phyloP scores from a whole-genome alignment of 1,140 invertebrate genomes.

The Lanistes nyassanus region DNA sequence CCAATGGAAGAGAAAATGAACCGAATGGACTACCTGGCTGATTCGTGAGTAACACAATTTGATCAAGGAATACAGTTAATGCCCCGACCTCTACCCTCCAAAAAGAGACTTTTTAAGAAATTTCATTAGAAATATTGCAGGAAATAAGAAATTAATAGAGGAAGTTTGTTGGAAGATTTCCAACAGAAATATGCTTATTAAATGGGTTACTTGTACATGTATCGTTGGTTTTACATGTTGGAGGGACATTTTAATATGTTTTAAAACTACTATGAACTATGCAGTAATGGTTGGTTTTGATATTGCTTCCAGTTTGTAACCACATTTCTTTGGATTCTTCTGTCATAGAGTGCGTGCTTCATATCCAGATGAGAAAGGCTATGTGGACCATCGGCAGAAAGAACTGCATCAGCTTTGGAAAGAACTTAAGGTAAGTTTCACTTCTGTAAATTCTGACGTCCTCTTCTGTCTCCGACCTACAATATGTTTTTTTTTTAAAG shows the following conservation, averaged over 20 bases:
- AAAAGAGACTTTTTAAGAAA: too few relatives aligned
- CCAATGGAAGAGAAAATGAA: slow-evolving; percentile 95
- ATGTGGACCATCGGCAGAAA: slow-evolving; percentile 85
- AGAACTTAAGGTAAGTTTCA: slow-evolving; percentile 73
- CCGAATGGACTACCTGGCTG: slow-evolving; percentile 83
- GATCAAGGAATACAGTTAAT: background rate
- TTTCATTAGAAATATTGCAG: too few relatives aligned
- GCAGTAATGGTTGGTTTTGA: too few relatives aligned
- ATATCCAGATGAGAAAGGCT: slow-evolving; percentile 88
- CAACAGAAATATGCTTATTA: too few relatives aligned
- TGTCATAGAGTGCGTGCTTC: slow-evolving; percentile 79
- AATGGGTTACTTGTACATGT: too few relatives aligned
- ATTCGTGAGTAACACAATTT: slow-evolving; percentile 75
- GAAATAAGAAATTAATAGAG: too few relatives aligned
- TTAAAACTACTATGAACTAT: too few relatives aligned
- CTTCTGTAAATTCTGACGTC: background rate
- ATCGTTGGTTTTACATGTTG: too few relatives aligned
- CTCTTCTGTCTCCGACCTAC: background rate
- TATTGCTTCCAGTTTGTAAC: too few relatives aligned
- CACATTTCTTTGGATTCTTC: slow-evolving; percentile 8
- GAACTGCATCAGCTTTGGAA: slow-evolving; percentile 91
- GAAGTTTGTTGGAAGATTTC: too few relatives aligned
- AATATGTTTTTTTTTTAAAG: background rate
- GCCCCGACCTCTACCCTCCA: too few relatives aligned
- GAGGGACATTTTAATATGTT: too few relatives aligned